These are phyloP conservation scores for Pristionchus maxplancki DNA, from an alignment of 2,888 invertebrate genomes.

Conservation along the genomic window DNA sequence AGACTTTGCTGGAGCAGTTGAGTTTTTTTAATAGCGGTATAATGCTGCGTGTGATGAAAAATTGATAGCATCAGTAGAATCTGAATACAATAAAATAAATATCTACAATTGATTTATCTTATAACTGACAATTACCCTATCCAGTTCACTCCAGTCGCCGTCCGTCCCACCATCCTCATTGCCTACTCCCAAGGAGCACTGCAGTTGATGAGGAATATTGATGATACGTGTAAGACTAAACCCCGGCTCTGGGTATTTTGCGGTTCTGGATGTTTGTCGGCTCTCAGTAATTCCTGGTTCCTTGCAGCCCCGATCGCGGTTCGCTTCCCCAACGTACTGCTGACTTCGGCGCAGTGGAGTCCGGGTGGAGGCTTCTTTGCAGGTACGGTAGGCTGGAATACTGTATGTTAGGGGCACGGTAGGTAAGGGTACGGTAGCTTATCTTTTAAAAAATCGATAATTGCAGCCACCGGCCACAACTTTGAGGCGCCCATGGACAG, in stretches of 20 bases:
- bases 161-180: constrained; percentile 85
- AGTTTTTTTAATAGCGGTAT: no score
- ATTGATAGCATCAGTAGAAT: no score
- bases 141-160: constrained; percentile 16
- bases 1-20: no score
- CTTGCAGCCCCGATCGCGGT: constrained; percentile 87
- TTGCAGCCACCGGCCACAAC: not conserved
- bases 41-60: no score
- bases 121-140: no score
- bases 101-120: no score
- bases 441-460: not conserved
- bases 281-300: not conserved
- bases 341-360: constrained; percentile 92
- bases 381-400: not conserved
- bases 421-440: no score
- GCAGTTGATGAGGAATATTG: constrained; percentile 91
- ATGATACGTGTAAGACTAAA: constrained; percentile 85
- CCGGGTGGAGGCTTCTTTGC: constrained; percentile 83
- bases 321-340: constrained; percentile 86
- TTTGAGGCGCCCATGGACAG: not conserved
- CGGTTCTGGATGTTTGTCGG: not conserved
- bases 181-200: constrained; percentile 91
- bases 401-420: not conserved
- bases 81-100: no score
- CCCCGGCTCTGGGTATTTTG: not conserved